These are phyloP conservation scores for Sitodiplosis mosellana DNA, from an alignment of 1,140 invertebrate genomes.

Conservation along the genomic window DNA sequence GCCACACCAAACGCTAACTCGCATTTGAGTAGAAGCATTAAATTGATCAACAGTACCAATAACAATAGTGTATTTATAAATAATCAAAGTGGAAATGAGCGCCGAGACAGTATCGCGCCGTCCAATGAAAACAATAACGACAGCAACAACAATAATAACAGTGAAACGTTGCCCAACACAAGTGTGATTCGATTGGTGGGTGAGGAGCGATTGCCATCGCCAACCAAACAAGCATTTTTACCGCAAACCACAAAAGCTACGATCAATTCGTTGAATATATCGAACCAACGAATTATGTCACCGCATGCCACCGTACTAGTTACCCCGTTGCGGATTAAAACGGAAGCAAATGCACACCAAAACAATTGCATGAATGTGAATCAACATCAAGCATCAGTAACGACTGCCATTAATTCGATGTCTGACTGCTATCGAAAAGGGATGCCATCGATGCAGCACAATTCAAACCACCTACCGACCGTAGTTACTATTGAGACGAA, in stretches of 20 bases:
- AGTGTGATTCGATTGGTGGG: constrained; percentile 24
- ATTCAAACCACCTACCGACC: no score
- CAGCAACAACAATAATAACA: constrained; percentile 12
- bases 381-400: no score
- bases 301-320: constrained; percentile 23
- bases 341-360: constrained; percentile 21
- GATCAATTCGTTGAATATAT: constrained; percentile 2
- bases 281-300: constrained; percentile 7
- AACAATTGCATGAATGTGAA: constrained; percentile 9
- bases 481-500: no score
- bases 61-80: background rate
- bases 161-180: constrained; percentile 8
- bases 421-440: no score
- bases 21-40: background rate
- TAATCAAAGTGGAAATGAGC: background rate
- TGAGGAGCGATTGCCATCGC: constrained; percentile 16
- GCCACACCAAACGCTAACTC: background rate
- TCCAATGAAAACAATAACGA: constrained; percentile 16
- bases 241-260: constrained; percentile 3
- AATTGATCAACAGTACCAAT: background rate
- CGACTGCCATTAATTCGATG: no score
- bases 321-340: constrained; percentile 22
- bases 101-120: background rate
- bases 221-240: constrained; percentile 6
- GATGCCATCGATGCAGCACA: constrained; percentile 3